Base-by-base conservation (phyloP, 2,113 vertebrate species). In the Stercorarius parasiticus region DNA sequence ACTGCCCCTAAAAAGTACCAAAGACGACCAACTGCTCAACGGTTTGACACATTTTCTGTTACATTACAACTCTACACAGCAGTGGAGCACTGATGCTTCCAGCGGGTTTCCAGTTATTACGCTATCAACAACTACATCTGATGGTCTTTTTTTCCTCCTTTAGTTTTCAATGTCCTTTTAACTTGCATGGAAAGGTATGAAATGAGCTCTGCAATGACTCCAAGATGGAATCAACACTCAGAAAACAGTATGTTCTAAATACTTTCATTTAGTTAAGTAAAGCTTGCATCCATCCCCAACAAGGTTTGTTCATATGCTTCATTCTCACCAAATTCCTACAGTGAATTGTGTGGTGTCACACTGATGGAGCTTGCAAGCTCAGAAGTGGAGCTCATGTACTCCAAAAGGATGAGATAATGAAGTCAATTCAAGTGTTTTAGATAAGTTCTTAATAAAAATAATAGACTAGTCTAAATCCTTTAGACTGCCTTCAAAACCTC, bases 241-340 rank as follows among this genome's bases (percentile, higher is more conserved):
- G 21, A 58, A 52, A 81, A 10, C 12, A 40, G 13, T 18, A 15
- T 8, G 6, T 32, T 6, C 27, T 19, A 66, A 49, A n/a, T 29
- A 5, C 6, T 52, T 52, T 43, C 19, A 18, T 36, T 81, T 21
- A 42, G 7, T 38, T 36, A 52, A 45, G 40, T 20, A 76, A 79
- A 50, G 25, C 7, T 21, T 21, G 3, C 11, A 21, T 15, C 20
- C 32, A 13, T 56, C 20, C 53, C 49, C 45, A 34, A 13, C 15
- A 6, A 0, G 0, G 7, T 56, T 67, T 52, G 9, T 34, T 77
- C 40, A 5, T 4, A 3, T 1, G 8, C 6, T 50, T 47, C 21
- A 8, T 29, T 34, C 45, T 56, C 59, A 50, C 11, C 21, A 42
- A 36, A 67, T 9, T 34, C 27, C 19, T 65, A 9, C 47, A 13